Percentiles rank a stretch among this genome's conserved stretches.
phyloP scores from a whole-genome alignment of 1,140 invertebrate genomes.

The Drosophila sp. region DNA sequence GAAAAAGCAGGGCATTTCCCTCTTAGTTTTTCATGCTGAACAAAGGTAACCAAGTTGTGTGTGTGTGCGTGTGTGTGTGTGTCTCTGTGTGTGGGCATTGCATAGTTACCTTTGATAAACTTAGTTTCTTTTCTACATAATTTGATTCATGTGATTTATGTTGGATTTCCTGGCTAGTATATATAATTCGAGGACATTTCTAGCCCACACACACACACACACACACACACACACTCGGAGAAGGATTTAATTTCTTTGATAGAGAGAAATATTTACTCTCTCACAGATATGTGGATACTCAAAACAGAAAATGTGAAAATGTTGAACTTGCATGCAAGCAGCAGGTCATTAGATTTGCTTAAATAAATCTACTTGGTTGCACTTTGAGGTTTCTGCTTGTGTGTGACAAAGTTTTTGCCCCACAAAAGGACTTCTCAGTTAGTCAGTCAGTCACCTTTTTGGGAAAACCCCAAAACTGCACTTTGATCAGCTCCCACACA shows the following conservation, averaged over 20 bases:
- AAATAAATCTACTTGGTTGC: slow-evolving; percentile 5
- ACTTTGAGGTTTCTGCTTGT: slow-evolving; percentile 12
- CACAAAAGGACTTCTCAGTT: slow-evolving; percentile 1
- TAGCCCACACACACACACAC: too few relatives aligned
- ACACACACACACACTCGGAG: not conserved
- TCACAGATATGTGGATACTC: not conserved
- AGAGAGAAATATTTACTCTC: not conserved
- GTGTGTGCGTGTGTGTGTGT: not conserved
- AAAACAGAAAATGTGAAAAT: slow-evolving; percentile 2
- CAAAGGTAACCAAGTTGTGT: slow-evolving; percentile 70
- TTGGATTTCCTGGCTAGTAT: slow-evolving; percentile 2
- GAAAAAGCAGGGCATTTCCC: slow-evolving; percentile 25
- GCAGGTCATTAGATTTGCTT: slow-evolving; percentile 8
- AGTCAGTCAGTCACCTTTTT: slow-evolving; percentile 21
- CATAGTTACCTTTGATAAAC: slow-evolving; percentile 14
- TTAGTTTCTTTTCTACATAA: slow-evolving; percentile 10
- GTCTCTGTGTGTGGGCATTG: slow-evolving; percentile 1
- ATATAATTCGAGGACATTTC: not conserved
- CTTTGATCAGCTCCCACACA: not conserved
- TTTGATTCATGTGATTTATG: not conserved
- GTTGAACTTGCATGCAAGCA: not conserved
- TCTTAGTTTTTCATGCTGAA: slow-evolving; percentile 26
- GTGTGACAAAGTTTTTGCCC: not conserved
- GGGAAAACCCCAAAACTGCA: slow-evolving; percentile 18
- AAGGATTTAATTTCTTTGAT: slow-evolving; percentile 9